Percentiles rank a stretch among this genome's conserved stretches.
Evolutionary conservation across 1,140 invertebrate genomes (phyloP).

Genomic region (Ostrea edulis): DNA sequence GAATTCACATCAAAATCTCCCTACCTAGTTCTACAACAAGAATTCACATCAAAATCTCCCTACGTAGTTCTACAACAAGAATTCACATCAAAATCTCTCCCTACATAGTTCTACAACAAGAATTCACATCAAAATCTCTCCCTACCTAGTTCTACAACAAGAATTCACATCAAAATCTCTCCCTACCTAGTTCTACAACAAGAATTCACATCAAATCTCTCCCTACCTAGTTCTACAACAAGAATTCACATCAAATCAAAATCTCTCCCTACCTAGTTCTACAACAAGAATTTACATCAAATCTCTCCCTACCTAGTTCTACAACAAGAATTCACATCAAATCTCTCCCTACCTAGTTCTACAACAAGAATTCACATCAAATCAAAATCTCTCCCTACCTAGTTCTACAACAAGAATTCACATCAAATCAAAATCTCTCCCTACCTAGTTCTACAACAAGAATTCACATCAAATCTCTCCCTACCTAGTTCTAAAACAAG

Average conservation of each 20-base stretch:
- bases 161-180: constrained; percentile 55
- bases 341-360: constrained; percentile 65
- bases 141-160: constrained; percentile 64
- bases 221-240: constrained; percentile 63
- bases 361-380: constrained; percentile 31
- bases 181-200: constrained; percentile 63
- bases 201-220: constrained; percentile 53
- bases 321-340: constrained; percentile 47
- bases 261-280: constrained; percentile 65
- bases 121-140: constrained; percentile 55
- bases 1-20: constrained; percentile 55
- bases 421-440: constrained; percentile 61
- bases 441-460: constrained; percentile 63
- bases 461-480: constrained; percentile 55
- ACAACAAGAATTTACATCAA: constrained; percentile 46
- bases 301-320: constrained; percentile 65
- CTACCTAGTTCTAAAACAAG: constrained; percentile 63
- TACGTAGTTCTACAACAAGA: constrained; percentile 62
- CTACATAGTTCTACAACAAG: constrained; percentile 63
- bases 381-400: constrained; percentile 61
- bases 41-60: constrained; percentile 57
- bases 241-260: constrained; percentile 47
- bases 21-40: constrained; percentile 63
- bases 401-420: constrained; percentile 60
- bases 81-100: constrained; percentile 57